A percentile compares a stretch with the other conserved stretches of the same genome.
Evolutionary conservation across 2,113 vertebrate genomes (phyloP).

Genomic region (Brachionichthys hirsutus): DNA sequence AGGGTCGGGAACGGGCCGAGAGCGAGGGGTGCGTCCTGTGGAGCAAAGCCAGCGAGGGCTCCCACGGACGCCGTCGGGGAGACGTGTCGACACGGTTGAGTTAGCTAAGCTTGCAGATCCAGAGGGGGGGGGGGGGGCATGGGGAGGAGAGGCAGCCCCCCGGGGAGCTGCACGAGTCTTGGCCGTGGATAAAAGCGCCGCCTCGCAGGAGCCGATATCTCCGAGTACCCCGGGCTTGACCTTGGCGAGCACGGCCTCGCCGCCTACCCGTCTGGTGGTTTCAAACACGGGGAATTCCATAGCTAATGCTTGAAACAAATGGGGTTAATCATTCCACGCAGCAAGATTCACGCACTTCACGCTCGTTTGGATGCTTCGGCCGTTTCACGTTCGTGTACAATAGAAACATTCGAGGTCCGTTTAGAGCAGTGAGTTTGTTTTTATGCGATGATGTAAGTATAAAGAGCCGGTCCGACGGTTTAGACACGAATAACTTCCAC

Average conservation of each 20-base stretch:
- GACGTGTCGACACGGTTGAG: slow-evolving; percentile 71
- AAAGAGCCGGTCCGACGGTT: too few species aligned
- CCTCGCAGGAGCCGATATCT: slow-evolving; percentile 62
- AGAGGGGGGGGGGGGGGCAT: slow-evolving; percentile 48
- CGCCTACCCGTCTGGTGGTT: slow-evolving; percentile 49
- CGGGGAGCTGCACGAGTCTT: slow-evolving; percentile 61
- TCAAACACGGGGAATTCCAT: slow-evolving; percentile 34
- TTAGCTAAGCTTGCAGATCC: slow-evolving; percentile 72
- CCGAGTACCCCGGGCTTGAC: slow-evolving; percentile 65
- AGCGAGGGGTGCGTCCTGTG: slow-evolving; percentile 42
- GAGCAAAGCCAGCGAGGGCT: slow-evolving; percentile 54
- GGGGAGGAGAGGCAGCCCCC: slow-evolving; percentile 53
- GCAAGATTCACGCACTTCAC: too few species aligned
- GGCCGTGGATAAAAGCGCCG: slow-evolving; percentile 66
- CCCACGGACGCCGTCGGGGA: slow-evolving; percentile 49
- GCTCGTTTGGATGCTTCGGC: too few species aligned
- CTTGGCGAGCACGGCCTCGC: slow-evolving; percentile 53
- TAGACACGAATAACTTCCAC: too few species aligned
- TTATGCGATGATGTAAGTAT: too few species aligned
- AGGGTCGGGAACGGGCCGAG: slow-evolving; percentile 37
- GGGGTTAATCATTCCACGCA: too few species aligned
- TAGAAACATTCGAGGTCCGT: too few species aligned
- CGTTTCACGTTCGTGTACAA: too few species aligned
- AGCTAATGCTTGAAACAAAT: too few species aligned
- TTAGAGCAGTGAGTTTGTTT: too few species aligned